Evolutionary conservation across 2,888 invertebrate species (phyloP).

Genomic region (Netelia inedita): DNA sequence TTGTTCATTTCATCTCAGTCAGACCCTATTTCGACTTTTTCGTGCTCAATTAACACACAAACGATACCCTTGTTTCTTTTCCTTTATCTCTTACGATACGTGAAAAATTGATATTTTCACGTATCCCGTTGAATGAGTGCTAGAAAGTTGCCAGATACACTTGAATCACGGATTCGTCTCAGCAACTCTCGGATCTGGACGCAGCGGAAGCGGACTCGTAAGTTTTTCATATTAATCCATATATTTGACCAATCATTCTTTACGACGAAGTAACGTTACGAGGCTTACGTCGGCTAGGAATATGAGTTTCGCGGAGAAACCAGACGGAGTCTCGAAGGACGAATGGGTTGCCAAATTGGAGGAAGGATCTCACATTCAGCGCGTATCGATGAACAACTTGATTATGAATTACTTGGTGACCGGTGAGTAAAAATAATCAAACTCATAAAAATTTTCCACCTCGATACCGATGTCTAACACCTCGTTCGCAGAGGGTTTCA

Average conservation of each 20-base stretch:
- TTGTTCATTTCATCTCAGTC: neutral
- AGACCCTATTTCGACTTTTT: neutral
- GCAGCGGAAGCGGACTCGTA: conserved; percentile 66
- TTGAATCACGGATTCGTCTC: conserved; percentile 66
- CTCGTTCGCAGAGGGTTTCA: conserved; percentile 91
- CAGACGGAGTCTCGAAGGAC: conserved; percentile 87
- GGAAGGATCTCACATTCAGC: conserved; percentile 91
- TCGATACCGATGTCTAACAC: too few species aligned
- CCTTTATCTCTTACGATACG: conserved; percentile 5
- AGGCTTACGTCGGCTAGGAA: conserved; percentile 48
- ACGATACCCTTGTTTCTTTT: conserved; percentile 10
- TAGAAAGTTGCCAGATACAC: conserved; percentile 9
- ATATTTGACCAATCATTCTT: neutral
- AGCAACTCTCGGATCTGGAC: conserved; percentile 67
- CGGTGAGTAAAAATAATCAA: conserved; percentile 87
- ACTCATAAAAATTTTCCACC: neutral
- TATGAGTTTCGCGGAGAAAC: conserved; percentile 87
- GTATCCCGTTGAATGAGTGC: conserved; percentile 60
- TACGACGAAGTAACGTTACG: neutral
- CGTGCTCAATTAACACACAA: neutral
- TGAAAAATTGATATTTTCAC: conserved; percentile 42
- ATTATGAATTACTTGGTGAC: conserved; percentile 99
- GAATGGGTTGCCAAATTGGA: conserved; percentile 92
- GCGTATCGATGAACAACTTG: conserved; percentile 97
- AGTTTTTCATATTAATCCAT: conserved; percentile 28